Conservation (phyloP, 2,797 vertebrate genomes). For the Avahi laniger region DNA sequence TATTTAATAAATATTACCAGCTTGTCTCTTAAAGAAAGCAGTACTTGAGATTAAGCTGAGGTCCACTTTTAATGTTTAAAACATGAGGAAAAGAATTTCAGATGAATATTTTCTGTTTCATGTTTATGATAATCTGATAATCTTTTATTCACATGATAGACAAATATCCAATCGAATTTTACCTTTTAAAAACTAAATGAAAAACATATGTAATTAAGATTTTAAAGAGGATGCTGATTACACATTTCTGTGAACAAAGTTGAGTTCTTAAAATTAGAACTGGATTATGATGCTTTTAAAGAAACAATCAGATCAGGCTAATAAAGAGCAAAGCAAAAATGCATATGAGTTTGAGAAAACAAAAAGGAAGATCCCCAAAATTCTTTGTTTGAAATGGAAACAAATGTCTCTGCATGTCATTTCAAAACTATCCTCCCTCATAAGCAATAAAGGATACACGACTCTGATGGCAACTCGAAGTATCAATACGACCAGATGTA, state of each 20-base stretch:
- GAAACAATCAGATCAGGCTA: conserved; percentile 29
- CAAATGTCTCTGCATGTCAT: neutral
- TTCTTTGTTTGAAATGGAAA: neutral
- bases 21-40: neutral
- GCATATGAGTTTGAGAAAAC: neutral
- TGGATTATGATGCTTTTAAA: neutral
- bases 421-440: neutral
- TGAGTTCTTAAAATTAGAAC: neutral
- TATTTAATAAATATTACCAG: conserved; percentile 54
- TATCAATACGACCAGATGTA: neutral
- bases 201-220: neutral
- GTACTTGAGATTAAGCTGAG: neutral
- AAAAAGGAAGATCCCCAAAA: neutral
- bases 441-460: neutral
- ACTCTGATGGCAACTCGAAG: neutral
- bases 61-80: conserved; percentile 52
- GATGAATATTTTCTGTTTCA: conserved; percentile 23
- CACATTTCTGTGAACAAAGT: neutral
- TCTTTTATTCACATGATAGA: neutral
- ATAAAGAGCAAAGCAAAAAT: conserved; percentile 3
- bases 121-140: neutral
- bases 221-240: neutral
- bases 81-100: conserved; percentile 38
- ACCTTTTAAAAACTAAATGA: neutral
- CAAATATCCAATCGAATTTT: neutral